These are phyloP conservation scores for Netelia fuscicornis DNA, from an alignment of 2,888 invertebrate species.

Conservation along the genomic window DNA sequence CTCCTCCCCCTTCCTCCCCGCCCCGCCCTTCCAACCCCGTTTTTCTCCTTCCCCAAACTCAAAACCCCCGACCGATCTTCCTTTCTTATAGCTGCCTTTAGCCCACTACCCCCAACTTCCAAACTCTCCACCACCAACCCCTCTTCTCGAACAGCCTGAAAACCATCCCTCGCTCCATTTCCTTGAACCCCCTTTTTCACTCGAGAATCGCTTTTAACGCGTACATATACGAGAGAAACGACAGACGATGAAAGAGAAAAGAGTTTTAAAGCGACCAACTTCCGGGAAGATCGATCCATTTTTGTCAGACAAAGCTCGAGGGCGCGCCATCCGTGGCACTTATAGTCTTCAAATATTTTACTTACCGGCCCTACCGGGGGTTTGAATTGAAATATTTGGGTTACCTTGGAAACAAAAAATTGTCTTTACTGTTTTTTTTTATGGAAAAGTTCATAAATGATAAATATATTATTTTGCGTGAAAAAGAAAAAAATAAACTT, in stretches of 20 bases:
- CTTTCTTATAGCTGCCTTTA: conserved; percentile 56
- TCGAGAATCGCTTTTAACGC: conserved; percentile 61
- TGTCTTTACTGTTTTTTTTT: no score
- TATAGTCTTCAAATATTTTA: conserved; percentile 27
- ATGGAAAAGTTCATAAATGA: no score
- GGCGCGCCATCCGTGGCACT: conserved; percentile 20
- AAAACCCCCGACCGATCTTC: conserved; percentile 42
- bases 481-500: no score
- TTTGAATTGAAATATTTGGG: no score
- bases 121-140: not conserved
- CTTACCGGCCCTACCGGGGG: not conserved
- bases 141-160: conserved; percentile 44
- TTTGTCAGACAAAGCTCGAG: conserved; percentile 37
- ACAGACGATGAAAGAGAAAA: conserved; percentile 45
- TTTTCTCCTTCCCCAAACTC: not conserved
- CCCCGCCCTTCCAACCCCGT: conserved; percentile 57
- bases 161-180: conserved; percentile 43
- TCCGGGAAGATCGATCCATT: conserved; percentile 58
- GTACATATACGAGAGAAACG: conserved; percentile 28
- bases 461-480: no score
- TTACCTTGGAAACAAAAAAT: no score
- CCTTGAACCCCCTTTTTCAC: conserved; percentile 43
- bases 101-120: not conserved
- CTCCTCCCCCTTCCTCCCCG: conserved; percentile 39
- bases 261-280: conserved; percentile 46